Base-by-base conservation (phyloP, 2,797 vertebrate species). In the Halcyon chelicuti region DNA sequence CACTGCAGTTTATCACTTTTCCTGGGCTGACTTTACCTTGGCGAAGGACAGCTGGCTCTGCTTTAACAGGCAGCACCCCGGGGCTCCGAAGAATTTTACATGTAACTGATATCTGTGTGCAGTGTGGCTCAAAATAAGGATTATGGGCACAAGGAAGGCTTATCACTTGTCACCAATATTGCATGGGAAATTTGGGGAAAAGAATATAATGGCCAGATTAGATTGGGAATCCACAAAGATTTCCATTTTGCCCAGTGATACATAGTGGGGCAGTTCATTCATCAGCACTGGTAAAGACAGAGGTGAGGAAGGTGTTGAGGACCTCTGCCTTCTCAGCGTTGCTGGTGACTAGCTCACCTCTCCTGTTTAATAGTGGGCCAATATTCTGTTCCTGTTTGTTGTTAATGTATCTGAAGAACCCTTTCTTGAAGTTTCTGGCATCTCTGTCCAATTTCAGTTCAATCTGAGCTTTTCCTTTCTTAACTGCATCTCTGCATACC, bases 191-290 rank as follows among this genome's bases (percentile, higher is more conserved):
- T 44, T 7, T 0, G 0, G 35, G 52, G 37, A 14, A 58, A 74
- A 71, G 9, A 74, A 88, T 7, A 12, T 2, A 33, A 26, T 8
- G 26, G 42, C 6, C n/a, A 78, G 19, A 5, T 62, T 16, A 23
- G 35, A 54, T 22, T 13, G 79, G n/a, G 42, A 82, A 76, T n/a
- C 49, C 54, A 33, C 20, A 87, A 35, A 60, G 31, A 28, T 12
- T 2, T 57, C 21, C 7, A 20, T 61, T 52, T 90, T 86, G 7
- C 23, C 39, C 47, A 55, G 1, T n/a, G 29, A 47, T 23, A n/a
- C 4, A 10, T 2, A 35, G 47, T 0, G 0, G 20, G 25, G 15
- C 44, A 46, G 44, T 46, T 46, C 44, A 46, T 46, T 46, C 44
- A 46, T 46, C 20, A 46, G 46, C 46, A 46, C 46, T 22, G 46